Evolutionary conservation across 2,888 invertebrate genomes (phyloP), one percentile per base, ranked within the genome.

Genomic region (Ichneumon xanthorius): DNA sequence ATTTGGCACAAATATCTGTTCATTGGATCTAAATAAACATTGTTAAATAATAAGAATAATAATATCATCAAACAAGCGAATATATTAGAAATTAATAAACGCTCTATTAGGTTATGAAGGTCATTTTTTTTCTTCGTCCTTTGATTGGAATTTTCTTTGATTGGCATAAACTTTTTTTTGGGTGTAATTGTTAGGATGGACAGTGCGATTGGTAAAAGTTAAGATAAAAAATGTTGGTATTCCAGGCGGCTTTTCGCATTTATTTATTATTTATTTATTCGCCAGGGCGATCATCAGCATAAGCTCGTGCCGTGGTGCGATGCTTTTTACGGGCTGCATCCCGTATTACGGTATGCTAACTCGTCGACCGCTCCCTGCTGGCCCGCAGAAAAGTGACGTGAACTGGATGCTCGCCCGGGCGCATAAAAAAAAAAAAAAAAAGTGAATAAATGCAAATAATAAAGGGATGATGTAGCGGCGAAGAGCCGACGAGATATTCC

Each of bases 401-500:
- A 70, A 80, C 75, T 63, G 70, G 80, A 80, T 55, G 55, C 30
- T 63, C 71, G 58, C 33, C 4, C 4, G 58, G 30, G 40, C 65
- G 71, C 71, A 65, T 72, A 79, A 80, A 81, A 72, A 61, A 72
- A 72, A 84, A n/a, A n/a, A n/a, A n/a, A n/a, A n/a, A n/a, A n/a
- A n/a, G n/a, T 71, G 75, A 80, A 84, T 80, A 80, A 75, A 79
- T 79, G 84, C 71, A 76, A 80, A 84, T 80, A 76, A 71, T 71
- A 53, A 22, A 76, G 50, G 19, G 48, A 72, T 76, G 71, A 84
- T 50, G 45, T n/a, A 58, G 58, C 26, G 73, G 22, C 37, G 37
- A 61, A 55, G 75, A 71, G 75, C 53, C 48, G 45, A 33, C 30
- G 71, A 55, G 40, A 45, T 63, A 53, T 79, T 80, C 70, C 63